Evolutionary conservation across 1,140 invertebrate species (phyloP).

Genomic region (Penaeus vannamei): DNA sequence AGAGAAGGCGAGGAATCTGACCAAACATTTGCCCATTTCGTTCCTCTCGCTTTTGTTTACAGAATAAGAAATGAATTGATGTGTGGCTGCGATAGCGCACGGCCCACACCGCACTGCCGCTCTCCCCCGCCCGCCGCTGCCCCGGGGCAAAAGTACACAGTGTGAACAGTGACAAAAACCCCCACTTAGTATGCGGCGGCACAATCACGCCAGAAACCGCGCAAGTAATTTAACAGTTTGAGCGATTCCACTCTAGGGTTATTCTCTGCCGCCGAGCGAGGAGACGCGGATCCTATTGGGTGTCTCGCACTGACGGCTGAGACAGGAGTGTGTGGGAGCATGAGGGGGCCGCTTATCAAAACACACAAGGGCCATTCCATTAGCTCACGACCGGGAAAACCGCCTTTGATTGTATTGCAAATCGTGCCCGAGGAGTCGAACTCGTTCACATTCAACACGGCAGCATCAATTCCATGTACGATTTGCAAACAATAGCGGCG

Average conservation of each 20-base stretch:
- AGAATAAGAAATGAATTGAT: conserved; percentile 61
- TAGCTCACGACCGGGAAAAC: not conserved
- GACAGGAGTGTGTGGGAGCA: conserved; percentile 4
- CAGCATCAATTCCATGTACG: conserved; percentile 32
- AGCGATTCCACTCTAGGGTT: conserved; percentile 34
- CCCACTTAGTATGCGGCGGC: conserved; percentile 55
- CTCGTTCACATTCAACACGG: conserved; percentile 1
- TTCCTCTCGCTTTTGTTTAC: conserved; percentile 58
- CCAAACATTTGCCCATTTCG: conserved; percentile 41
- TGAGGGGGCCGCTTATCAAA: conserved; percentile 28
- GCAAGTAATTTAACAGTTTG: conserved; percentile 48
- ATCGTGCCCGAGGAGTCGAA: conserved; percentile 1
- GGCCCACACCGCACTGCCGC: conserved; percentile 45
- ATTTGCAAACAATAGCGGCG: conserved; percentile 54
- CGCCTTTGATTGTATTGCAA: conserved; percentile 19
- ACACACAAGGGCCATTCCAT: not conserved
- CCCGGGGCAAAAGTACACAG: conserved; percentile 46
- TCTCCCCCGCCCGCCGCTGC: conserved; percentile 17
- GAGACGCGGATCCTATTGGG: conserved; percentile 20
- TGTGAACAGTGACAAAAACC: conserved; percentile 53
- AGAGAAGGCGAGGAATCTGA: conserved; percentile 37
- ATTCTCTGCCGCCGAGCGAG: not conserved
- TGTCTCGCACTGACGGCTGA: too few species aligned
- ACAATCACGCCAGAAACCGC: conserved; percentile 56
- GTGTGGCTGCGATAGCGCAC: conserved; percentile 52